phyloP scores from a whole-genome alignment of 2,113 vertebrate genomes.

The Nestor notabilis region DNA sequence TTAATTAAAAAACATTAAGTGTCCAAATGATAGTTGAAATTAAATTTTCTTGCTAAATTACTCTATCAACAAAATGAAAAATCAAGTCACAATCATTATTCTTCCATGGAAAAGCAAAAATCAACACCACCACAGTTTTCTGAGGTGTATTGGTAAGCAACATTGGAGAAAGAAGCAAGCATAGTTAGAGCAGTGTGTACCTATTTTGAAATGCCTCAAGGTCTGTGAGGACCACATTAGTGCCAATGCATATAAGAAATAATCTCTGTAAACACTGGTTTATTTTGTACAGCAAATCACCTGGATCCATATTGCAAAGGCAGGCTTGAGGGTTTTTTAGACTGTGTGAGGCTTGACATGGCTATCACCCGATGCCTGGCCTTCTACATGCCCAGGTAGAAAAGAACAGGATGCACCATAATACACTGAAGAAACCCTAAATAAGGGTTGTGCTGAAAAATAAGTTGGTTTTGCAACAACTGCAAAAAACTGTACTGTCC shows the following conservation, averaged over 20 bases:
- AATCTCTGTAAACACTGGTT: neutral
- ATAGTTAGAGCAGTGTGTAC: neutral
- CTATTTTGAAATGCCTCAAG: neutral
- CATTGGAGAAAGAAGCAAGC: neutral
- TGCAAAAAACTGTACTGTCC: neutral
- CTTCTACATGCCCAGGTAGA: neutral
- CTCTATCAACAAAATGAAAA: neutral
- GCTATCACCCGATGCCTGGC: neutral
- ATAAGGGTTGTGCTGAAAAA: neutral
- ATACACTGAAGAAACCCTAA: neutral
- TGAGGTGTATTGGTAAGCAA: neutral
- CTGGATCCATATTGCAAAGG: neutral
- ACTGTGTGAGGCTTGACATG: neutral
- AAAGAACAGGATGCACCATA: neutral
- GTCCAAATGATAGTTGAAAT: neutral
- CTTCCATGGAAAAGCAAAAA: neutral
- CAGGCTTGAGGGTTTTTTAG: fast-evolving
- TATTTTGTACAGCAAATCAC: neutral
- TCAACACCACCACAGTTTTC: neutral
- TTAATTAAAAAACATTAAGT: neutral
- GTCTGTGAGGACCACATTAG: neutral
- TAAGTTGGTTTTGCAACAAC: neutral
- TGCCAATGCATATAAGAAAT: neutral
- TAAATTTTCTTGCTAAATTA: neutral
- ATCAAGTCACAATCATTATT: neutral